Evolutionary conservation across 1,140 invertebrate genomes (phyloP), one percentile per base, ranked within the genome.

Genomic region (Phenacoccus solenopsis): DNA sequence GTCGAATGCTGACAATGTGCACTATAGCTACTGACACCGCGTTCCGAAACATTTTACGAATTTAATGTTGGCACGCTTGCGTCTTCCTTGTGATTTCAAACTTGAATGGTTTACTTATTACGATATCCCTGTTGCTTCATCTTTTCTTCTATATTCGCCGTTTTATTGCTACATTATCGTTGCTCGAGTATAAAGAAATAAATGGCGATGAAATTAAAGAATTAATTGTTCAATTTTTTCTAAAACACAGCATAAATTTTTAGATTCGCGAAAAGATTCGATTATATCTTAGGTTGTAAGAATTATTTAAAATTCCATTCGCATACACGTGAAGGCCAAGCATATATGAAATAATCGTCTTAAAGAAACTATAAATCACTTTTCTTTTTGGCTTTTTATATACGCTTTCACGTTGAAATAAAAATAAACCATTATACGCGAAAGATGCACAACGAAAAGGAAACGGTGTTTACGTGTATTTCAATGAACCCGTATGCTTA

Each of bases 281-380:
- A 13, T 32, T 13, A 7, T 32, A 32, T 13, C 5, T 32, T 32
- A 32, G 30, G 5, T 49, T 49, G 13, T 49, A 16, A 49, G 20
- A 49, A 49, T 49, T 49, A 49, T n/a, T n/a, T n/a, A 49, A 49
- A 49, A 49, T 49, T 49, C 38, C 20, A 3, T 4, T 16, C 16
- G 20, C 38, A 16, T 49, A 49, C 5, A 9, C 38, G 38, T 16
- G 20, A 49, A n/a, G 38, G 16, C 38, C 38, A 49, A 16, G 38
- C 38, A 49, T n/a, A n/a, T n/a, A n/a, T 49, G 38, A 49, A 49
- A 49, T 49, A 49, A 49, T 49, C 38, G 38, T 49, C 38, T 49
- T 49, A 49, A 49, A 49, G 38, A 9, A 49, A 9, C 38, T n/a
- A 49, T 49, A 49, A 16, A 49, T 49, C 38, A 49, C 13, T 16